A percentile compares a stretch with the other conserved stretches of the same genome.
Conservation (phyloP, 2,113 vertebrate genomes). For the Erinaceus europaeus region DNA sequence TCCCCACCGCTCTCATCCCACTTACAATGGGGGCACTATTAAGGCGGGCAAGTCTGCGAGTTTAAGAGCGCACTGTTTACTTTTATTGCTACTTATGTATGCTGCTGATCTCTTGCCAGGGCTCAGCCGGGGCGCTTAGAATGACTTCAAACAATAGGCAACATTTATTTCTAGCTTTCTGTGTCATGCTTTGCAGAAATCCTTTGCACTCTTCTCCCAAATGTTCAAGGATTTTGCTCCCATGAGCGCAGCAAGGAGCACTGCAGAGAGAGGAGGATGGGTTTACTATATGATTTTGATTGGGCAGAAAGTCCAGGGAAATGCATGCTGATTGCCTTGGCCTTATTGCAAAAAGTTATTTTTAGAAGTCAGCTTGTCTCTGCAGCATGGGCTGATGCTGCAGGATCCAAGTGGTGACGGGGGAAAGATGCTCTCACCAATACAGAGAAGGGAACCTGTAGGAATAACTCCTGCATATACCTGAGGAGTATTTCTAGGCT, state of each 20-base stretch:
- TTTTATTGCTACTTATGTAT: constrained; percentile 77
- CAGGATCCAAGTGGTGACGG: constrained; percentile 49
- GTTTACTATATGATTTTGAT: constrained; percentile 77
- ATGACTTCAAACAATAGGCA: constrained; percentile 82
- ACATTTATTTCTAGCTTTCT: constrained; percentile 81
- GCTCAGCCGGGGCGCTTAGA: constrained; percentile 76
- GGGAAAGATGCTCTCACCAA: constrained; percentile 85
- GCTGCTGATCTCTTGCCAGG: constrained; percentile 79
- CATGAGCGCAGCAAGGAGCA: constrained; percentile 61
- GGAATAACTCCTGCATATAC: constrained; percentile 58
- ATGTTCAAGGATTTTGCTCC: constrained; percentile 66
- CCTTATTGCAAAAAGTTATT: constrained; percentile 83
- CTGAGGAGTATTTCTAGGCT: constrained; percentile 45
- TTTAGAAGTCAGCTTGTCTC: constrained; percentile 87
- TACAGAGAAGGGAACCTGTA: constrained; percentile 59
- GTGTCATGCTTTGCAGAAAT: constrained; percentile 70
- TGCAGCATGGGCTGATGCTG: constrained; percentile 63
- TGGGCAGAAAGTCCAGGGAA: constrained; percentile 79
- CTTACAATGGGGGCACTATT: constrained; percentile 64
- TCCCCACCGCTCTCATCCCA: constrained; percentile 74
- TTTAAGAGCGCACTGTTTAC: constrained; percentile 80
- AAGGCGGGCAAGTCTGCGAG: constrained; percentile 56
- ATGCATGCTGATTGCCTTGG: constrained; percentile 86
- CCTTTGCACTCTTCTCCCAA: constrained; percentile 68
- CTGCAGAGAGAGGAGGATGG: constrained; percentile 67